A percentile compares a stretch with the other conserved stretches of the same genome.
These are phyloP conservation scores for Erythrolamprus reginae DNA, from an alignment of 2,113 vertebrate species.

Conservation along the genomic window DNA sequence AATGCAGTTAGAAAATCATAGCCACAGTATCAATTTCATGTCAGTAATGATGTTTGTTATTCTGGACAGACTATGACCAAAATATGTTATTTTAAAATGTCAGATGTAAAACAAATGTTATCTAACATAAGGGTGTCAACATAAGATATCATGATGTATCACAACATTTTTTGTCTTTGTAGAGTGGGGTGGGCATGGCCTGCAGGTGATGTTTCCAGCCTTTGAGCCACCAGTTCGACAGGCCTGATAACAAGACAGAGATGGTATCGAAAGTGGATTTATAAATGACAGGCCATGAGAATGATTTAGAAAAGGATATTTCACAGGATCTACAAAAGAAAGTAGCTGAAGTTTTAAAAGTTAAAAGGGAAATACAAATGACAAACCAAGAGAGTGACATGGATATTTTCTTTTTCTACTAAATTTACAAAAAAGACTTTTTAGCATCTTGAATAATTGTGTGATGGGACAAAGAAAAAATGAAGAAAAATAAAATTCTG, in stretches of 20 bases:
- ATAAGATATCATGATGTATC: too few relatives aligned
- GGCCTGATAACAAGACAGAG: neutral
- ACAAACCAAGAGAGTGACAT: neutral
- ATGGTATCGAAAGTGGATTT: neutral
- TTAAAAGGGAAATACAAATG: neutral
- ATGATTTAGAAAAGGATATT: neutral
- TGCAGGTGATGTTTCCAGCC: too few relatives aligned
- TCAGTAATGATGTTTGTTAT: neutral
- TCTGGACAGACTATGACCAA: neutral
- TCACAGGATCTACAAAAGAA: neutral
- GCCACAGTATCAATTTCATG: neutral
- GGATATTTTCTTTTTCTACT: neutral
- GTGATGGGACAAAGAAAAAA: neutral
- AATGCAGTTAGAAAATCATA: neutral
- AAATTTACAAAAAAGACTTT: neutral
- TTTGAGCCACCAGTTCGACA: too few relatives aligned
- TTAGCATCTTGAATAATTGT: neutral
- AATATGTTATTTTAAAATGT: neutral
- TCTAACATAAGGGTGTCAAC: neutral
- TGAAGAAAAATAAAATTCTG: neutral
- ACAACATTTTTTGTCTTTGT: too few relatives aligned
- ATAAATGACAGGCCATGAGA: neutral
- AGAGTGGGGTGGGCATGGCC: too few relatives aligned
- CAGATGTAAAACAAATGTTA: neutral
- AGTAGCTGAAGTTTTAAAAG: neutral